Conservation (phyloP, 2,113 vertebrate genomes). For the Mirounga angustirostris region DNA sequence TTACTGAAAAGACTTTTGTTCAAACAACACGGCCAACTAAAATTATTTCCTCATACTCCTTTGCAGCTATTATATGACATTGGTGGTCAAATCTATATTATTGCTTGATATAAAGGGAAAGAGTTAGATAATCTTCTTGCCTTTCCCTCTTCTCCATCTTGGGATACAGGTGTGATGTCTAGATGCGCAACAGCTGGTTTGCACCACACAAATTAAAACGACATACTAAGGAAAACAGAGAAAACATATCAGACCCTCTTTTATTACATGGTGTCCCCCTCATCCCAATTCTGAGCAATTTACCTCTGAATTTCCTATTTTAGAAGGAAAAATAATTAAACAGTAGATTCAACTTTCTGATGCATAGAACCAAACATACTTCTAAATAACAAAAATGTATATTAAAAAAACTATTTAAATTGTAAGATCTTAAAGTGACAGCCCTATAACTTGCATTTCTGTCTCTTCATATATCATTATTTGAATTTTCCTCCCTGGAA, state of each 20-base stretch:
- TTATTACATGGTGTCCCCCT: neutral
- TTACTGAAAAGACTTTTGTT: conserved; percentile 13
- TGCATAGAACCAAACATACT: neutral
- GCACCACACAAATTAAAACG: neutral
- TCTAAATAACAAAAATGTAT: neutral
- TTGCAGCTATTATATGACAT: neutral
- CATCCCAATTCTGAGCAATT: neutral
- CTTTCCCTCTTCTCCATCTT: neutral
- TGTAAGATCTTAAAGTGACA: neutral
- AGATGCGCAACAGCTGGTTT: neutral
- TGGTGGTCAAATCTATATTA: neutral
- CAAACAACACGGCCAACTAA: neutral
- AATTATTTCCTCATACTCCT: neutral
- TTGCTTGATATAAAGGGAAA: neutral
- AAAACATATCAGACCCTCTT: neutral
- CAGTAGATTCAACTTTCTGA: neutral
- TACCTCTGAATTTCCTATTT: neutral
- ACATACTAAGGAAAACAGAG: neutral
- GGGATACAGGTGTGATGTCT: neutral
- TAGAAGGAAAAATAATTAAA: neutral
- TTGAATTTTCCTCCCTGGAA: neutral
- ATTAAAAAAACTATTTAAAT: neutral
- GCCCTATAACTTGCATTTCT: neutral
- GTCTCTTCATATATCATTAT: neutral
- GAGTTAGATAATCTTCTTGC: neutral